phyloP scores from a whole-genome alignment of 2,113 vertebrate species.

The Scytalopus superciliaris region DNA sequence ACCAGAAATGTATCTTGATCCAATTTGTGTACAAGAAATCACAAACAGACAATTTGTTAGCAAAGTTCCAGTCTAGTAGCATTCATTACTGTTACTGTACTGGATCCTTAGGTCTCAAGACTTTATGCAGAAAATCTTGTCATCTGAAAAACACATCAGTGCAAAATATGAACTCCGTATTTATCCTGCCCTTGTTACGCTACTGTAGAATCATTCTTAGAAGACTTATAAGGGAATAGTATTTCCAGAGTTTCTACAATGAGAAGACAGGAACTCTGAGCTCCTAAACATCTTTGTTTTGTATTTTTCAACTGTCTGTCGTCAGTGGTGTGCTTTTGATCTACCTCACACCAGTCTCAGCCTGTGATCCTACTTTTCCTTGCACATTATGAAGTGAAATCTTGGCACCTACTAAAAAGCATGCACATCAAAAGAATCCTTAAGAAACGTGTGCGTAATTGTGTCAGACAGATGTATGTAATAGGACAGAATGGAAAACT shows the following conservation, averaged over 20 bases:
- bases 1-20: not conserved
- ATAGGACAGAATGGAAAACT: not conserved
- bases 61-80: not conserved
- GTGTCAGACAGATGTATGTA: not conserved
- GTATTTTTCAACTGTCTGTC: not conserved
- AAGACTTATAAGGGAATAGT: not conserved
- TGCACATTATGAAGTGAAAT: not conserved
- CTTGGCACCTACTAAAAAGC: not conserved
- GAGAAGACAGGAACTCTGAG: not conserved
- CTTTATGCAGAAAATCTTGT: not conserved
- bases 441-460: not conserved
- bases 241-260: not conserved
- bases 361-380: not conserved
- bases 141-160: not conserved
- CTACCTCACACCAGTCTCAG: not conserved
- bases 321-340: not conserved
- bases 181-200: not conserved
- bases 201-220: not conserved
- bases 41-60: not conserved
- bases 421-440: not conserved
- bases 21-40: not conserved
- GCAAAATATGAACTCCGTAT: not conserved
- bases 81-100: accelerated
- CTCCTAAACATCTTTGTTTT: not conserved
- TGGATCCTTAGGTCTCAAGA: not conserved